Base-by-base conservation (phyloP, 2,113 vertebrate genomes). In the Lanius ludovicianus region DNA sequence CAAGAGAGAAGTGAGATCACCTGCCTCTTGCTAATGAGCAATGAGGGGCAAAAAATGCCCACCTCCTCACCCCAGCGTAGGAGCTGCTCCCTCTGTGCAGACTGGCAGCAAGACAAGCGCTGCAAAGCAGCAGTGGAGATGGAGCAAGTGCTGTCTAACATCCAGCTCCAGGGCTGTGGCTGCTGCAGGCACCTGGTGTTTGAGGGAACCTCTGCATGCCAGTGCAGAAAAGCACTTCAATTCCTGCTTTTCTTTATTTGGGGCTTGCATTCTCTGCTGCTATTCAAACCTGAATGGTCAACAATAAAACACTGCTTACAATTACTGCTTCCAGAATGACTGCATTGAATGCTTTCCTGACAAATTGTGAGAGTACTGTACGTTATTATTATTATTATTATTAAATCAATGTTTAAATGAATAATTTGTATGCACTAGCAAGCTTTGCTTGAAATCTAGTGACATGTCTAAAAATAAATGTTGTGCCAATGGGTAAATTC, bases 401-500 rank as follows among this genome's bases (percentile, higher is more conserved):
- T 98, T 93, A 97, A 97, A 97, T 97, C 93, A 96, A 70, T 78
- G 95, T 96, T 95, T 95, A 98, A 97, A 97, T 95, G 74, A 94
- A 93, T 97, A 95, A 94, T 96, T 95, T 96, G 44, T 95, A 95
- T 80, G 95, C 97, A 95, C 63, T 93, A 96, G 53, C 46, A 42
- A 97, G 73, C 91, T 95, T 96, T 92, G 93, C 76, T 95, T 89
- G 92, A 97, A 94, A 96, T 95, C 91, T 67, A 97, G 93, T 42
- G 85, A 95, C 91, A 65, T 52, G 50, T 37, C 92, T 97, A 97
- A 98, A 97, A 97, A 98, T 97, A 97, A 89, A 84, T 93, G 42
- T 89, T 96, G 81, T 93, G 92, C 95, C 96, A 96, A 96, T 92
- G 94, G 93, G 87, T 96, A 95, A 91, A 96, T 97, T 96, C 95